Base-by-base conservation (phyloP, 2,888 invertebrate genomes). In the Drosophila borealis region DNA sequence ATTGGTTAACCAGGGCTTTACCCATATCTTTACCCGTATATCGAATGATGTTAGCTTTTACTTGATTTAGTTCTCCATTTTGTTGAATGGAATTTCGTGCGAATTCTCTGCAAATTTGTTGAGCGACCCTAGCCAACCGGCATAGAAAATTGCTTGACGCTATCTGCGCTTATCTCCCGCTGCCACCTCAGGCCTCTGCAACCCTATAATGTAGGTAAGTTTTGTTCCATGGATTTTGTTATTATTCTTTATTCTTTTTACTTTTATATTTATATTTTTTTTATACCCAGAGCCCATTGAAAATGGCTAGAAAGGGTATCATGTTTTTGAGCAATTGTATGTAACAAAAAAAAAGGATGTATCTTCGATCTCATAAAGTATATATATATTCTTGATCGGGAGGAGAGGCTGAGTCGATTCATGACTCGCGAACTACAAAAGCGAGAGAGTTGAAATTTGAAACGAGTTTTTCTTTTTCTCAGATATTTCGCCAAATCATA, bases 111-210 rank as follows among this genome's bases (percentile, higher is more conserved):
- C 0, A 33, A 44, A 59, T 9, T 49, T 0, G 5, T 44, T 3
- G 54, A 54, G 42, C 5, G 8, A 34, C 83, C 77, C 80, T 45
- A 63, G 72, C 34, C 14, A 45, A 25, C 49, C 60, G 34, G 46
- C 73, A 77, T 70, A 73, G 74, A 83, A 77, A 83, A 80, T 83
- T 56, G 67, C 81, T 74, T 73, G 64, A 54, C 72, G 73, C 77
- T 85, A 75, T 49, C 75, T 45, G 49, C 17, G 51, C 72, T 55
- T 49, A 67, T 63, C 42, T 33, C n/a, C 17, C 21, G 39, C 14
- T 34, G 25, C 42, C 44, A 29, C 9, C 19, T 6, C 13, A 14
- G n/a, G 11, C 14, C 17, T 2, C 10, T 36, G 36, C 29, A 4
- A 17, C 1, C 42, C 60, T 45, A 59, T 67, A 55, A 76, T 63